Percentiles rank a stretch among this genome's conserved stretches.
phyloP scores from a whole-genome alignment of 2,888 invertebrate genomes.

The Volucella bombylans region DNA sequence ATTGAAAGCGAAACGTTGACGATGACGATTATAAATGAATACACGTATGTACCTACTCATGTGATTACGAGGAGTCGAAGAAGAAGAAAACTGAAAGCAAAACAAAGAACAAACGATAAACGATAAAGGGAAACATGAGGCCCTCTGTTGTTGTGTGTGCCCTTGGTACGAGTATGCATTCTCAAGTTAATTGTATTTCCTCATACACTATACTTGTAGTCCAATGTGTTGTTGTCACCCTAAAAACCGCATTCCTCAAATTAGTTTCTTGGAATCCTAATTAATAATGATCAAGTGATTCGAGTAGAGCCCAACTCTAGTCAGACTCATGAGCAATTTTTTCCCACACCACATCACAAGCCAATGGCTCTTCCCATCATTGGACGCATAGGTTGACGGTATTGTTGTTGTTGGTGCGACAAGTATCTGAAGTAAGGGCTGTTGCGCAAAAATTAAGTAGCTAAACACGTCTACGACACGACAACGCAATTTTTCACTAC shows the following conservation, averaged over 20 bases:
- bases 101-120: conserved; percentile 10
- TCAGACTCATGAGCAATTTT: not conserved
- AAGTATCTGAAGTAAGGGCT: not conserved
- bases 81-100: conserved; percentile 12
- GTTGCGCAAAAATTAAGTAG: conserved; percentile 12
- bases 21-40: conserved; percentile 39
- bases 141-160: conserved; percentile 1
- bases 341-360: conserved; percentile 52
- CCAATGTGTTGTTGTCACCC: conserved; percentile 44
- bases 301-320: not conserved
- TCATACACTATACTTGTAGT: conserved; percentile 1
- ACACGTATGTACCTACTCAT: not conserved
- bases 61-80: conserved; percentile 29
- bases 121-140: conserved; percentile 22
- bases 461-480: conserved; percentile 10
- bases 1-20: conserved; percentile 52
- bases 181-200: conserved; percentile 1
- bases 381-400: conserved; percentile 26
- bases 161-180: conserved; percentile 22
- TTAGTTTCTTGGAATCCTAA: conserved; percentile 63
- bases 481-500: not conserved
- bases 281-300: conserved; percentile 65
- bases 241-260: conserved; percentile 38
- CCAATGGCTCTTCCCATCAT: not conserved
- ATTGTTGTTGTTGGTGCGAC: not conserved